These are phyloP conservation scores for Lobophora halterata DNA, from an alignment of 2,888 invertebrate genomes.

Conservation along the genomic window DNA sequence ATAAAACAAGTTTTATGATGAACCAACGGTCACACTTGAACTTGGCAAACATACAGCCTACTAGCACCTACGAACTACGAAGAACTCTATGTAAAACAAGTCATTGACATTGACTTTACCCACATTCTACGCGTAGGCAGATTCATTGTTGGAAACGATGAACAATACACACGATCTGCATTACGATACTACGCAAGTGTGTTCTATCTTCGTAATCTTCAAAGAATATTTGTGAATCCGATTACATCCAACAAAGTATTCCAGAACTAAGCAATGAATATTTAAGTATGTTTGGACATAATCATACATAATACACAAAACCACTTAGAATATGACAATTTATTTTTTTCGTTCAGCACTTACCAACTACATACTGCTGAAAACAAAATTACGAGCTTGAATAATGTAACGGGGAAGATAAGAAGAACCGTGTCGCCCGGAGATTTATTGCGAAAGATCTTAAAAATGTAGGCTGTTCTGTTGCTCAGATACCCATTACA, in stretches of 20 bases:
- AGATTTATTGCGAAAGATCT: constrained; percentile 30
- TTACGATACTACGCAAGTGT: neutral
- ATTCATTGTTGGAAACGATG: constrained; percentile 14
- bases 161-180: neutral
- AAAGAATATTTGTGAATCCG: too few species aligned
- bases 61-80: constrained; percentile 13
- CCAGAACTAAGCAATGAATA: constrained; percentile 9
- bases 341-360: constrained; percentile 20
- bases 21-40: constrained; percentile 21
- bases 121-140: constrained; percentile 17
- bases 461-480: constrained; percentile 30
- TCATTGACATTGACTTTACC: constrained; percentile 29
- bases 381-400: constrained; percentile 21
- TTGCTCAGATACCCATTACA: constrained; percentile 26
- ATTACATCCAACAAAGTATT: neutral
- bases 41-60: constrained; percentile 23
- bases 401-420: constrained; percentile 27
- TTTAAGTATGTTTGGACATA: constrained; percentile 5
- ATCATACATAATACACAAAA: constrained; percentile 12
- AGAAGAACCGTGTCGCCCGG: constrained; percentile 23
- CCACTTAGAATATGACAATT: constrained; percentile 19
- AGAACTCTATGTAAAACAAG: constrained; percentile 23
- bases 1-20: constrained; percentile 25
- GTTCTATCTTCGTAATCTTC: neutral
- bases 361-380: constrained; percentile 20